Percentiles rank a stretch among this genome's conserved stretches.
Evolutionary conservation across 2,113 vertebrate species (phyloP).

Genomic region (Neodon shergylaensis): DNA sequence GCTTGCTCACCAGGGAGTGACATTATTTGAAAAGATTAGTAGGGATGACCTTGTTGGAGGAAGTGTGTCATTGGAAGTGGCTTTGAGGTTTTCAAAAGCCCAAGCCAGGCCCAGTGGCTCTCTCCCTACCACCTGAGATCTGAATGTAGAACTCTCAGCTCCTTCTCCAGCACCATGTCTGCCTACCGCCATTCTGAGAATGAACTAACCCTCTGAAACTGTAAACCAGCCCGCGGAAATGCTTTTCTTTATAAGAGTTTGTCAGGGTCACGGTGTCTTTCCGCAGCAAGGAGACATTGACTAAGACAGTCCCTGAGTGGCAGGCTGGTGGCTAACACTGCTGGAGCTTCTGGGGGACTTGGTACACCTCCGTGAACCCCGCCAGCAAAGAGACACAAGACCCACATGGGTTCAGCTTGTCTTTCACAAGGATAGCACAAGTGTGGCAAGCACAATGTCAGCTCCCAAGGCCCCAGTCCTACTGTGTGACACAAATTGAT

Average conservation of each 20-base stretch:
- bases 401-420: neutral
- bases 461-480: neutral
- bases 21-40: neutral
- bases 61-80: neutral
- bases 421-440: neutral
- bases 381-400: neutral
- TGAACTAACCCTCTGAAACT: neutral
- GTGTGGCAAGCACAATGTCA: neutral
- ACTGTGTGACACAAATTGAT: neutral
- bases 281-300: neutral
- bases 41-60: neutral
- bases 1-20: neutral
- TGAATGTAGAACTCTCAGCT: neutral
- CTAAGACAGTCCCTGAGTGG: neutral
- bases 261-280: neutral
- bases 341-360: neutral
- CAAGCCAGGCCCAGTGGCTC: neutral
- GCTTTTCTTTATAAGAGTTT: neutral
- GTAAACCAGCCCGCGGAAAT: neutral
- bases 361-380: neutral
- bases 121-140: neutral
- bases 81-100: neutral
- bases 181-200: neutral
- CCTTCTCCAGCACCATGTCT: neutral
- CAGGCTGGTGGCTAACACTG: neutral